These are phyloP conservation scores for Tragelaphus eurycerus DNA, from an alignment of 2,797 vertebrate species.

Conservation along the genomic window DNA sequence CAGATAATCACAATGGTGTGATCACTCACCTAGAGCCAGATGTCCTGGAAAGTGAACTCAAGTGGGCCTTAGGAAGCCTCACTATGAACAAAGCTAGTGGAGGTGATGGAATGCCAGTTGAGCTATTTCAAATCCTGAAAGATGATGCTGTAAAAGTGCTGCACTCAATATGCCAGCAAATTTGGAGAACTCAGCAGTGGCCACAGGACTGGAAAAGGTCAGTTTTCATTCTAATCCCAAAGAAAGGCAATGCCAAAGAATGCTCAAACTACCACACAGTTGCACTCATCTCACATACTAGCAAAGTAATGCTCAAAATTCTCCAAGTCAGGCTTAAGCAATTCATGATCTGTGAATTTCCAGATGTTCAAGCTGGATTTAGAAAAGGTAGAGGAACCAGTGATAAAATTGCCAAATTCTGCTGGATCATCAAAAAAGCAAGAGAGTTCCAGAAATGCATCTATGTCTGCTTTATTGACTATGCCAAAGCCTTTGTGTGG, in stretches of 20 bases:
- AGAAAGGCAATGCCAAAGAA: no score
- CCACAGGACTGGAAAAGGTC: not conserved
- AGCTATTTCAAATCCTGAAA: not conserved
- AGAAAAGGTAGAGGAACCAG: not conserved
- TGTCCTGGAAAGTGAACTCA: not conserved
- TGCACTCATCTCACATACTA: no score
- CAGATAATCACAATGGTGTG: not conserved
- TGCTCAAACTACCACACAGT: fast-evolving
- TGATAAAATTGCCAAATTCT: not conserved
- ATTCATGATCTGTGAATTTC: not conserved
- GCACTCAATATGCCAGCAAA: not conserved
- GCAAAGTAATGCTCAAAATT: not conserved
- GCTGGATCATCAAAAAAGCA: not conserved
- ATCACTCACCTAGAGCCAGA: not conserved
- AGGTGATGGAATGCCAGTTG: not conserved
- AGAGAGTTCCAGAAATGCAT: not conserved
- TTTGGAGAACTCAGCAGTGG: not conserved
- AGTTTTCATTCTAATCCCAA: no score
- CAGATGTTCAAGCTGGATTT: not conserved
- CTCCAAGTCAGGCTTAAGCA: not conserved
- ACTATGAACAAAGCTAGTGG: not conserved
- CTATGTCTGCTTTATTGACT: not conserved
- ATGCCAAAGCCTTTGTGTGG: not conserved
- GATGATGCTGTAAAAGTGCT: not conserved
- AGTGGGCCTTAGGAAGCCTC: not conserved